phyloP scores from a whole-genome alignment of 2,888 invertebrate species.

The Leucophenga montana region DNA sequence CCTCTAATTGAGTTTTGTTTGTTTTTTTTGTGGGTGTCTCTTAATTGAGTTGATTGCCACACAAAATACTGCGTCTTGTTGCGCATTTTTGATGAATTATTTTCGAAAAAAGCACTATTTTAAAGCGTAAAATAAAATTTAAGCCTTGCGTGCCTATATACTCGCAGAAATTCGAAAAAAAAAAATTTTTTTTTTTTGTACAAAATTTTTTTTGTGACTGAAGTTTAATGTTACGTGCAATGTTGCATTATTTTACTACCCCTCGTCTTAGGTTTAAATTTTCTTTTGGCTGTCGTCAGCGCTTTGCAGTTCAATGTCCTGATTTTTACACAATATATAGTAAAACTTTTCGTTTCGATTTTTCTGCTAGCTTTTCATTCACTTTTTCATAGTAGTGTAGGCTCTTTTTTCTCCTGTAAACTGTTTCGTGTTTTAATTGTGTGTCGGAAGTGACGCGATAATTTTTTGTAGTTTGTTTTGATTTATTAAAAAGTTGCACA shows the following conservation, averaged over 20 bases:
- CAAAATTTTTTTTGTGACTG: too few relatives aligned
- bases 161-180: too few relatives aligned
- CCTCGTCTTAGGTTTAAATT: too few relatives aligned
- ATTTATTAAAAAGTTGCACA: slow-evolving; percentile 6
- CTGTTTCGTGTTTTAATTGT: slow-evolving; percentile 15
- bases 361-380: background rate
- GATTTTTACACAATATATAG: background rate
- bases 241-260: too few relatives aligned
- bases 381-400: background rate
- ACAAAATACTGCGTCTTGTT: slow-evolving; percentile 45
- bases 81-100: slow-evolving; percentile 13
- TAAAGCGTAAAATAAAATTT: too few relatives aligned
- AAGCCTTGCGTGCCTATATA: too few relatives aligned
- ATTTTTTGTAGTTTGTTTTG: slow-evolving; percentile 41
- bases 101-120: background rate
- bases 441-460: slow-evolving; percentile 30
- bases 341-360: background rate
- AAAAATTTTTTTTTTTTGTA: too few relatives aligned
- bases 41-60: slow-evolving; percentile 59
- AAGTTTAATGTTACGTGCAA: too few relatives aligned
- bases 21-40: slow-evolving; percentile 36
- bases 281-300: background rate
- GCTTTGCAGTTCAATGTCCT: background rate
- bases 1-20: slow-evolving; percentile 62
- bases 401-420: background rate